phyloP scores from a whole-genome alignment of 2,113 vertebrate species.

The Hypocryptadius cinnamomeus region DNA sequence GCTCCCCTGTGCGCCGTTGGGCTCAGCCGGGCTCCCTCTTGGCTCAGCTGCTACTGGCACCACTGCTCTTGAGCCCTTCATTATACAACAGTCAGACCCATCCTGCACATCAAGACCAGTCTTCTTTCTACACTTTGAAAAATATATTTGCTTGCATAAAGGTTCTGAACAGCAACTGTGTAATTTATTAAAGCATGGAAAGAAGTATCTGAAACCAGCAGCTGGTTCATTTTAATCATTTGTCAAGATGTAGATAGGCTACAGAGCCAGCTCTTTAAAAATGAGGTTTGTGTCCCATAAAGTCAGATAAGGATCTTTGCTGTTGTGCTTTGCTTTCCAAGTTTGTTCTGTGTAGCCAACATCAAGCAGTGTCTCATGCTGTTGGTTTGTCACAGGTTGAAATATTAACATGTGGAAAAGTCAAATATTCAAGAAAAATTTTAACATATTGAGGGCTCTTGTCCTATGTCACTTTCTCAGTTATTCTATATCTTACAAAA shows the following conservation, averaged over 20 bases:
- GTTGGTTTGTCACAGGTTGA: background rate
- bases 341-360: background rate
- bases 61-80: background rate
- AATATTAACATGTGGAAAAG: background rate
- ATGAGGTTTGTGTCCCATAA: fast-evolving
- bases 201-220: background rate
- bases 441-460: background rate
- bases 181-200: background rate
- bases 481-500: background rate
- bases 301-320: background rate
- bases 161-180: background rate
- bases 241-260: background rate
- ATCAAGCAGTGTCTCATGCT: background rate
- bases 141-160: background rate
- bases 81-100: background rate
- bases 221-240: background rate
- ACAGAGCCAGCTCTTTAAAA: background rate
- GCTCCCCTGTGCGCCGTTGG: fast-evolving
- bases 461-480: background rate
- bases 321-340: background rate
- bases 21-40: background rate
- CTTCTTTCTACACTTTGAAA: background rate
- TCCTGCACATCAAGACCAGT: background rate
- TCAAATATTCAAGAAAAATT: background rate
- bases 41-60: fast-evolving